Evolutionary conservation across 2,888 invertebrate genomes (phyloP).

Genomic region (Epinotia nisella): DNA sequence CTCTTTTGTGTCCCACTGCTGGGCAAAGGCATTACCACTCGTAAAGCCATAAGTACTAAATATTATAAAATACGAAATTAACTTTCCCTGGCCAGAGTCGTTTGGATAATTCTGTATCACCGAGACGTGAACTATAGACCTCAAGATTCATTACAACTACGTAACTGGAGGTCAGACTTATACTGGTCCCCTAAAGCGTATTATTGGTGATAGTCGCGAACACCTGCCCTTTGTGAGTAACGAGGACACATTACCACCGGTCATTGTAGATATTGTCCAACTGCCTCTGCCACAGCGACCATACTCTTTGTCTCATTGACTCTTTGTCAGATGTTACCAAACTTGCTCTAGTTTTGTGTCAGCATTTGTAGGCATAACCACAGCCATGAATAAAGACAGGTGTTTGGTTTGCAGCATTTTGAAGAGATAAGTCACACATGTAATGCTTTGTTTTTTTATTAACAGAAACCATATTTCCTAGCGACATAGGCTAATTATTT

Average conservation of each 20-base stretch:
- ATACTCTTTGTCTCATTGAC: constrained; percentile 14
- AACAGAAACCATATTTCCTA: no score
- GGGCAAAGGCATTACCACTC: no score
- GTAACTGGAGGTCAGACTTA: not conserved
- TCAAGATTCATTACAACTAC: not conserved
- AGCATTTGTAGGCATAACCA: not conserved
- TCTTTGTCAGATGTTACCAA: constrained; percentile 25
- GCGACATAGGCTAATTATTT: no score
- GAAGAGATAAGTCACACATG: no score
- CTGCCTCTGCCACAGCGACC: constrained; percentile 24
- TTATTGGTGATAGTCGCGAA: not conserved
- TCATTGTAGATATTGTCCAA: constrained; percentile 28
- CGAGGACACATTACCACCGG: constrained; percentile 31
- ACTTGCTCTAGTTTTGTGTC: constrained; percentile 33
- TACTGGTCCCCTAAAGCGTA: not conserved
- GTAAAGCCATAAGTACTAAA: no score
- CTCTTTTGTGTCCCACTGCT: no score
- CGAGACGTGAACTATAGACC: not conserved
- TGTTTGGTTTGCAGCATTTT: not conserved
- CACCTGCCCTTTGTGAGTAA: constrained; percentile 20
- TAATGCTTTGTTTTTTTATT: no score
- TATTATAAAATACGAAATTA: no score
- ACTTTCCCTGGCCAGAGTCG: no score
- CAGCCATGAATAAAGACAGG: not conserved
- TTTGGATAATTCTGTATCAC: no score